phyloP scores from a whole-genome alignment of 2,113 vertebrate species.

The Toxotes jaculatrix region DNA sequence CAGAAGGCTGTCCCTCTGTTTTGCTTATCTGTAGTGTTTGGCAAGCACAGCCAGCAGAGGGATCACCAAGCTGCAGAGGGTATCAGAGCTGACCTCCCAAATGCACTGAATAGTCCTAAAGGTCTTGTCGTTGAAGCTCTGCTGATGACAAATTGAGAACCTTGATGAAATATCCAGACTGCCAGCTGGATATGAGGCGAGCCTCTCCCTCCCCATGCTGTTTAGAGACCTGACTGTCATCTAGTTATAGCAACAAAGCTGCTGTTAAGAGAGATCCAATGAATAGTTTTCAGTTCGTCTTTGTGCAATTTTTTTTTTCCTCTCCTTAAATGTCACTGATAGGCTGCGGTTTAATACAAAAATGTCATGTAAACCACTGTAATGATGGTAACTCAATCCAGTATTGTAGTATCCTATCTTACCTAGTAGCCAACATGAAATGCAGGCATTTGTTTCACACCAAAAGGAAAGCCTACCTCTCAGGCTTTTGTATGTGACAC shows the following conservation, averaged over 20 bases:
- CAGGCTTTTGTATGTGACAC: slow-evolving; percentile 69
- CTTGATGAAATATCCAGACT: slow-evolving; percentile 68
- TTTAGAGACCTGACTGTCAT: slow-evolving; percentile 25
- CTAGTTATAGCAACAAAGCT: slow-evolving; percentile 24
- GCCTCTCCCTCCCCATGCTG: slow-evolving; percentile 20
- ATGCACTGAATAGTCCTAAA: slow-evolving; percentile 39
- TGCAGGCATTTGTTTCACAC: slow-evolving; percentile 69
- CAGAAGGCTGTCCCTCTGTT: background rate
- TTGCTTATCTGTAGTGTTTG: slow-evolving; percentile 10
- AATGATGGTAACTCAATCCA: slow-evolving; percentile 58
- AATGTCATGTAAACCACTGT: slow-evolving; percentile 42
- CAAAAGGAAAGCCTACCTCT: slow-evolving; percentile 54
- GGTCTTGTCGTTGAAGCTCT: slow-evolving; percentile 57
- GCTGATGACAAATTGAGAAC: slow-evolving; percentile 55
- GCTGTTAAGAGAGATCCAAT: slow-evolving; percentile 10
- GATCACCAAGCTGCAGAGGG: slow-evolving; percentile 19
- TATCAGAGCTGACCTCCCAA: slow-evolving; percentile 36
- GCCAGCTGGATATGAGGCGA: slow-evolving; percentile 53
- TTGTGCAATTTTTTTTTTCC: background rate
- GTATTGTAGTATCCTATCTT: slow-evolving; percentile 59
- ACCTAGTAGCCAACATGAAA: slow-evolving; percentile 58
- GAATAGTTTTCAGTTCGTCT: slow-evolving; percentile 20
- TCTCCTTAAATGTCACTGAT: slow-evolving; percentile 41
- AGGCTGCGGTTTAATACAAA: slow-evolving; percentile 31
- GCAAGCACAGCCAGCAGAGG: slow-evolving; percentile 24